Base-by-base conservation (phyloP, 1,140 invertebrate species). In the Nephotettix cincticeps region DNA sequence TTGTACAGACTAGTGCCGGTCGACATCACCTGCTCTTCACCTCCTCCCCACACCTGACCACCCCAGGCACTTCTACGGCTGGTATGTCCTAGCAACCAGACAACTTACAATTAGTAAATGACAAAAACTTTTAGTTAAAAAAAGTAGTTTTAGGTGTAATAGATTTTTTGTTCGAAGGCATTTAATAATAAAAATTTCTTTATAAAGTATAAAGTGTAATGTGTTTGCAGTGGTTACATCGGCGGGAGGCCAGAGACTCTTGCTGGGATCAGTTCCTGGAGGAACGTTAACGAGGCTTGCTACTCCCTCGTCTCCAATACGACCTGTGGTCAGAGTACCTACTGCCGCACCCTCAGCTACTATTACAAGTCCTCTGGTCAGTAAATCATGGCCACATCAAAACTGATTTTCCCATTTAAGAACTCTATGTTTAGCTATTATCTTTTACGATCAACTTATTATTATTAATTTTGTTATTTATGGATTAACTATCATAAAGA, bases 1-100 rank as follows among this genome's bases (percentile, higher is more conserved):
- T 91, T 32, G 87, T 91, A 19, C 89, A 91, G 78, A 90, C 89
- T 9, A 84, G 89, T 32, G 85, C 86, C 21, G 90, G 90, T 30
- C 87, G 88, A 77, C 86, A 87, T 79, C 83, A 90, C 56, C 83
- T 91, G 30, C 78, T 90, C 6, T 88, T 87, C 1, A 78, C 82
- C 28, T 76, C 78, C 30, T 75, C 79, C 47, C 74, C 76, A 4
- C 56, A 54, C 11, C n/a, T 69, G 14, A 43, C 67, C 76, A 83
- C 79, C 45, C 67, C 67, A 76, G 83, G 79, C 51, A 80, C 83
- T 58, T 82, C 82, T 66, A 77, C 82, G 71, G 78, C 80, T 82
- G 72, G 77, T 76, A 40, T 72, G n/a, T n/a, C n/a, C n/a, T n/a
- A n/a, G n/a, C n/a, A n/a, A n/a, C n/a, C n/a, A n/a, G n/a, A n/a